These are phyloP conservation scores for Ia io DNA, from an alignment of 2,113 vertebrate species.

Conservation along the genomic window DNA sequence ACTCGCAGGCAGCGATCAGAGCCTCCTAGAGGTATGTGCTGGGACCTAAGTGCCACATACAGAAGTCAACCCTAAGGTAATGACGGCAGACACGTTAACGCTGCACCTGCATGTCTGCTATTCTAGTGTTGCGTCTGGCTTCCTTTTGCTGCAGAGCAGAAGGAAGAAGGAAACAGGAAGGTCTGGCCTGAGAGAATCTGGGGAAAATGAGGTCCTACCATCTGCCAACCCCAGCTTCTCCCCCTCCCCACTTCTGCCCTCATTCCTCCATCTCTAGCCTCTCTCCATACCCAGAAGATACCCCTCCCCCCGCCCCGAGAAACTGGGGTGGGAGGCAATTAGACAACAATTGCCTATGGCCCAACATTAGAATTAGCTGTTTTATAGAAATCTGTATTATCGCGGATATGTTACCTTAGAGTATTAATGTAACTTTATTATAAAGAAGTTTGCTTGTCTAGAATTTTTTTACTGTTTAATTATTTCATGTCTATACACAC, in stretches of 20 bases:
- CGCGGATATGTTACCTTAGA: background rate
- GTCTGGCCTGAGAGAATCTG: background rate
- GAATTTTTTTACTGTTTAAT: background rate
- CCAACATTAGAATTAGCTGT: background rate
- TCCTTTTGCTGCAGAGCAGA: background rate
- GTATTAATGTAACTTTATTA: background rate
- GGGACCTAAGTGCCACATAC: background rate
- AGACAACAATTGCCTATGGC: background rate
- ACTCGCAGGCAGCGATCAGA: background rate
- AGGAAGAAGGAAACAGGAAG: background rate
- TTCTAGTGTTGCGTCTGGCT: background rate
- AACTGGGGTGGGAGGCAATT: background rate
- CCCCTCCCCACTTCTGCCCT: background rate
- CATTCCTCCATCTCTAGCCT: background rate
- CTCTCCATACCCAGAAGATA: background rate
- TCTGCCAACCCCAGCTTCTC: background rate
- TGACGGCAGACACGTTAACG: background rate
- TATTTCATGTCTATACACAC: background rate
- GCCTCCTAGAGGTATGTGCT: background rate
- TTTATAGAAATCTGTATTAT: background rate
- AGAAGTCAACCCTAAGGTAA: background rate
- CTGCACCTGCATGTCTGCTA: background rate
- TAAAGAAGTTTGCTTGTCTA: background rate
- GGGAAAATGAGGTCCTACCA: background rate
- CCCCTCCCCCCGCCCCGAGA: background rate